Evolutionary conservation across 2,797 vertebrate species (phyloP).

Genomic region (Anguilla marmorata): DNA sequence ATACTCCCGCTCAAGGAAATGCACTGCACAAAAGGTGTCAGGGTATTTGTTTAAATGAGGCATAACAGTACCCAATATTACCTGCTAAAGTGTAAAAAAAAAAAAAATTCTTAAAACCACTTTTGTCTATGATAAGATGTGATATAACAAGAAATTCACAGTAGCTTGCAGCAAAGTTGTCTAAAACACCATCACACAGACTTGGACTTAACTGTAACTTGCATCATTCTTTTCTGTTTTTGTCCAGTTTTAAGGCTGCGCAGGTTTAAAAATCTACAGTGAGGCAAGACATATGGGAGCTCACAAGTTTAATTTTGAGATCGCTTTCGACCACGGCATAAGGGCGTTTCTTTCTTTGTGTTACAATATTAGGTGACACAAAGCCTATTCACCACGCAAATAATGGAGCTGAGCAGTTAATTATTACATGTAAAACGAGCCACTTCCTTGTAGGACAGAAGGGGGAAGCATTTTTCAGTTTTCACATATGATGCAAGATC

Average conservation of each 20-base stretch:
- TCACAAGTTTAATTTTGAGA: background rate
- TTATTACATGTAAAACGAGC: background rate
- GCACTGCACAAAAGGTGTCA: background rate
- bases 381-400: background rate
- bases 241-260: background rate
- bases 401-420: background rate
- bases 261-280: background rate
- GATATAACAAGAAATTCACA: background rate
- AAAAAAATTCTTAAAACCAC: background rate
- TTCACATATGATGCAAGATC: background rate
- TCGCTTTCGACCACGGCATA: background rate
- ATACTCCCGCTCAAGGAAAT: background rate
- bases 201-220: background rate
- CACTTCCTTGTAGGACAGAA: background rate
- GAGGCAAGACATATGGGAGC: background rate
- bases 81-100: too few relatives aligned
- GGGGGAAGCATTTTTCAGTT: background rate
- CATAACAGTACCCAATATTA: too few relatives aligned
- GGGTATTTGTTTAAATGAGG: background rate
- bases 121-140: background rate
- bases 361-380: slow-evolving; percentile 12
- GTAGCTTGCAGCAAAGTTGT: background rate
- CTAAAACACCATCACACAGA: background rate
- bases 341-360: background rate
- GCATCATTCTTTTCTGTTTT: background rate